Percentiles rank a stretch among this genome's conserved stretches.
Evolutionary conservation across 2,797 vertebrate genomes (phyloP).

Genomic region (Antennarius maculatus): DNA sequence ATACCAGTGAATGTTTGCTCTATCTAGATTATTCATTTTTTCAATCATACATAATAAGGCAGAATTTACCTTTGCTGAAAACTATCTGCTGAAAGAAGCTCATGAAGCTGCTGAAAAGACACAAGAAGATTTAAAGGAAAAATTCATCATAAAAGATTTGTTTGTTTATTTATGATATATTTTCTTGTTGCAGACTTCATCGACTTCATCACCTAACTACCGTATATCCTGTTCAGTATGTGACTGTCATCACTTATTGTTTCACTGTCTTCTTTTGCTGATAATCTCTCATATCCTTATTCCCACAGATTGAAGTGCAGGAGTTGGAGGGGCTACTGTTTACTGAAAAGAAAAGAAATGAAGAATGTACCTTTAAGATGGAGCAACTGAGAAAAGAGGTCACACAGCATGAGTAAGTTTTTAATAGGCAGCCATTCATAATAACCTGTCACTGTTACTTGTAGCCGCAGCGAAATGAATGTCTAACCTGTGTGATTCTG

Average conservation of each 20-base stretch:
- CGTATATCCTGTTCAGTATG: not conserved
- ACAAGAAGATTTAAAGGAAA: slow-evolving; percentile 71
- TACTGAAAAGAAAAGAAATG: slow-evolving; percentile 78
- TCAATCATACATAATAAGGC: slow-evolving; percentile 70
- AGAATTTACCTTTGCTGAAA: slow-evolving; percentile 71
- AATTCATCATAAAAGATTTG: slow-evolving; percentile 72
- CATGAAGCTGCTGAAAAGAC: slow-evolving; percentile 76
- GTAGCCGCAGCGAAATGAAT: not conserved
- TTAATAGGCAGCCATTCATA: not conserved
- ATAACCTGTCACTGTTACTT: not conserved
- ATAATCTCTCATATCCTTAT: not conserved
- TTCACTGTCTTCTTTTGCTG: not conserved
- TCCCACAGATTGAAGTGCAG: slow-evolving; percentile 77
- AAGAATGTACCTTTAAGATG: slow-evolving; percentile 73
- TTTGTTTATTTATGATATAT: slow-evolving; percentile 65
- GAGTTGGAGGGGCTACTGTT: slow-evolving; percentile 81
- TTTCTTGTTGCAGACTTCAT: slow-evolving; percentile 3
- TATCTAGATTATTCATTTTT: not conserved
- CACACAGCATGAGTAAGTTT: slow-evolving; percentile 68
- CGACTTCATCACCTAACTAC: not conserved
- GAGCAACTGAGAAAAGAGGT: slow-evolving; percentile 71
- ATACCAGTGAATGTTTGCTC: slow-evolving; percentile 1
- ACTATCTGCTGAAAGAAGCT: slow-evolving; percentile 71
- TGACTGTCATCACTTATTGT: not conserved
- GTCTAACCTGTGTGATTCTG: slow-evolving; percentile 30